Evolutionary conservation across 2,113 vertebrate species (phyloP), one percentile per base, ranked within the genome.

Genomic region (Condylura cristata): DNA sequence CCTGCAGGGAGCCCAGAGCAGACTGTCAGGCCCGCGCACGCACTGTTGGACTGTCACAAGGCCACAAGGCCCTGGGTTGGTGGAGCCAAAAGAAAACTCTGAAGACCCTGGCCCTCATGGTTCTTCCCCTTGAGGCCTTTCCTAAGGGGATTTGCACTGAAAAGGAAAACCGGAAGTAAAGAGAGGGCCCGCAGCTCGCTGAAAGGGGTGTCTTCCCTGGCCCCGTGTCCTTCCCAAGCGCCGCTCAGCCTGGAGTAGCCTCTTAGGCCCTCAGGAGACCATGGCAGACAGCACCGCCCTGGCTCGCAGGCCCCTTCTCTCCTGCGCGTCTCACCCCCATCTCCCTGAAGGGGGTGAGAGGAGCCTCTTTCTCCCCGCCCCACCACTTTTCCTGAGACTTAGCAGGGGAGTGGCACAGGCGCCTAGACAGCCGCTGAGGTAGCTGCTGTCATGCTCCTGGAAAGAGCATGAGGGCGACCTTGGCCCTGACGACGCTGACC

Each of bases 161-260:
- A 44, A 72, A 46, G 46, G 30, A 24, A 74, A 48, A 46, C 30
- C 24, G 53, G 10, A 83, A 78, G 63, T n/a, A 53, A 61, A 11
- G 17, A 5, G 3, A n/a, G 34, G 58, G 26, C 28, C 34, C 10
- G 7, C 10, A 16, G 16, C 12, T 17, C 7, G 0, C 41, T 60
- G 28, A 65, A 26, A 58, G 22, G 39, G 12, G 30, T 12, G 2
- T 12, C 51, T 4, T 12, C 4, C n/a, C 68, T 32, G 37, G 0
- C 2, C 63, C n/a, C 5, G 0, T 6, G 4, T 39, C 61, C 34
- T 13, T 48, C 82, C 83, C 46, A 8, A 16, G n/a, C 32, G 24
- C 28, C 79, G 24, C 53, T 11, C 11, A 48, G 37, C 34, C 53
- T 14, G 18, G 8, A 30, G 39, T 37, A 20, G 1, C 28, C 75